Conservation (phyloP, 2,888 invertebrate species). For the Drosophila algonquin region DNA sequence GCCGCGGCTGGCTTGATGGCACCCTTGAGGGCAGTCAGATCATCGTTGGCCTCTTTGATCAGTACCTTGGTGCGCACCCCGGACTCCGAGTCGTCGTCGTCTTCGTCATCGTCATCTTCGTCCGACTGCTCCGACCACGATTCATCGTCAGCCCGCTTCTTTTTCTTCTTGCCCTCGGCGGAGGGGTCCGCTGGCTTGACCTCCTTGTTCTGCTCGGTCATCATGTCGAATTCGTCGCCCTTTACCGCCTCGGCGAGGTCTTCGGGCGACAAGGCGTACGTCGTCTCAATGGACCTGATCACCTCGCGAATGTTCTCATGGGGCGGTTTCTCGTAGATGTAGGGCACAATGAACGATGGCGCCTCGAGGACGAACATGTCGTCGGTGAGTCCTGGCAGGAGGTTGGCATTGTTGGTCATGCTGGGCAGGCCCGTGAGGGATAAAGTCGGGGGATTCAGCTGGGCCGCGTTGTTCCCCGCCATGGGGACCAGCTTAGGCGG, state of each 20-base stretch:
- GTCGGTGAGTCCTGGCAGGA: conserved; percentile 93
- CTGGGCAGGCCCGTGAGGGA: conserved; percentile 67
- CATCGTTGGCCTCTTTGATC: conserved; percentile 85
- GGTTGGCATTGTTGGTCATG: conserved; percentile 85
- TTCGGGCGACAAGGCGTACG: conserved; percentile 84
- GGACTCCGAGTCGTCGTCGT: conserved; percentile 85
- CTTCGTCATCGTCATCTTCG: conserved; percentile 84
- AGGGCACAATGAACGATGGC: conserved; percentile 96
- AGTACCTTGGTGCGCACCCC: conserved; percentile 84
- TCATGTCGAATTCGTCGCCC: conserved; percentile 85
- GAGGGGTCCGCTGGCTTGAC: conserved; percentile 73
- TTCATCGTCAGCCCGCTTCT: conserved; percentile 85
- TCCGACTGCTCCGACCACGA: conserved; percentile 87
- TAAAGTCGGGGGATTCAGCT: conserved; percentile 66
- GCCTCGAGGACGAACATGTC: conserved; percentile 97
- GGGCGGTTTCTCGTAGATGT: conserved; percentile 96
- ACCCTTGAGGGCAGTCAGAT: conserved; percentile 85
- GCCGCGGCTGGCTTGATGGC: conserved; percentile 84
- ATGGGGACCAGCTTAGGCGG: conserved; percentile 80
- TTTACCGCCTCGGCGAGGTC: conserved; percentile 86
- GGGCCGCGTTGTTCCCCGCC: conserved; percentile 47
- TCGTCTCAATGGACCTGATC: conserved; percentile 87
- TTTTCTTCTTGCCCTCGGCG: conserved; percentile 77
- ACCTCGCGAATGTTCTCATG: conserved; percentile 90
- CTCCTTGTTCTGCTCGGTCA: conserved; percentile 84